Conservation (phyloP, 2,888 invertebrate genomes). For the Trimorus sp. region DNA sequence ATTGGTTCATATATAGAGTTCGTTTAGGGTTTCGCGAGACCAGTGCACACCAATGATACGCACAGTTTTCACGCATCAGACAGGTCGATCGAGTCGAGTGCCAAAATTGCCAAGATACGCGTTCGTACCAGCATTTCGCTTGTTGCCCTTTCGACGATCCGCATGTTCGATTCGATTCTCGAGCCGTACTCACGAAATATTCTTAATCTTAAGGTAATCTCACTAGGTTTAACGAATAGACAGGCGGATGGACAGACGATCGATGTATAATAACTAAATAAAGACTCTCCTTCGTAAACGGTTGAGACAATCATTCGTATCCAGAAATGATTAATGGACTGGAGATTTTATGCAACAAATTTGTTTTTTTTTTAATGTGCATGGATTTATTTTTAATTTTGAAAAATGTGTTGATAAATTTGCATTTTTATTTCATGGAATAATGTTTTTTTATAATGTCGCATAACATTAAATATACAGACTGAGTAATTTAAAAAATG, state of each 20-base stretch:
- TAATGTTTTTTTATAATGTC: too few relatives aligned
- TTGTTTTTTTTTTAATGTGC: too few relatives aligned
- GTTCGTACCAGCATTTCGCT: background rate
- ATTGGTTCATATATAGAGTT: slow-evolving; percentile 41
- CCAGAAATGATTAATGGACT: too few relatives aligned
- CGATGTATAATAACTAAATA: slow-evolving; percentile 58
- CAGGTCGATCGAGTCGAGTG: slow-evolving; percentile 70
- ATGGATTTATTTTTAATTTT: too few relatives aligned
- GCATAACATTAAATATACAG: too few relatives aligned
- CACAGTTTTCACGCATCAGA: slow-evolving; percentile 70
- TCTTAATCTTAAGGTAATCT: slow-evolving; percentile 57
- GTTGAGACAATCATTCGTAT: background rate
- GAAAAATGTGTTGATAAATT: too few relatives aligned
- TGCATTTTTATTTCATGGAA: too few relatives aligned
- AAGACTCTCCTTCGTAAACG: slow-evolving; percentile 48
- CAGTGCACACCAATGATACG: slow-evolving; percentile 71
- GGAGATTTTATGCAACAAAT: too few relatives aligned
- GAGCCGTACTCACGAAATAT: slow-evolving; percentile 34
- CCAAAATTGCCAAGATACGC: slow-evolving; percentile 73
- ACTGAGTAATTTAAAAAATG: too few relatives aligned
- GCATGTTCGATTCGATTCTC: slow-evolving; percentile 58
- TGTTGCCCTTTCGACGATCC: slow-evolving; percentile 60
- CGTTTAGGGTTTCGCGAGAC: slow-evolving; percentile 49
- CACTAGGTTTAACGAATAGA: slow-evolving; percentile 65
- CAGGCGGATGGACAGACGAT: slow-evolving; percentile 37